Evolutionary conservation across 2,888 invertebrate genomes (phyloP), one percentile per base, ranked within the genome.

Genomic region (Synanthedon vespiformis): DNA sequence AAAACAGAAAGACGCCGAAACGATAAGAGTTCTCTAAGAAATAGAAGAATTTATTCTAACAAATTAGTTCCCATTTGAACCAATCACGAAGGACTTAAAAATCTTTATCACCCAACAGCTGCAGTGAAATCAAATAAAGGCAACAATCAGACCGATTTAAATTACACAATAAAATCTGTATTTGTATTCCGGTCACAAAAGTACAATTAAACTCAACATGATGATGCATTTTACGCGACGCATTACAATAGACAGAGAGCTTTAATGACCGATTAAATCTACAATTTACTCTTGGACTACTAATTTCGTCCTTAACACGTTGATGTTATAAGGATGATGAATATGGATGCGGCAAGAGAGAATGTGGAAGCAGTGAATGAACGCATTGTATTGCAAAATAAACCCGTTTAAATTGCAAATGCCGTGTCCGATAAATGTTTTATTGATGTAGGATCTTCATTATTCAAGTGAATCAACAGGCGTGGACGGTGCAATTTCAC

Each of bases 171-270:
- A 66, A 65, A 60, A 51, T 60, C 56, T 55, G 60, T 64, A 60
- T 78, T 65, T 61, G 62, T 63, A 75, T 70, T 57, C 74, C 52
- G 57, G 62, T 70, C 75, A 72, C 72, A 79, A 69, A 69, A 68
- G 67, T 67, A 61, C 75, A 71, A 76, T 80, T 77, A 77, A 74
- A 75, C 68, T 65, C 60, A 61, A 65, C 72, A 72, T 70, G 69
- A 73, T 72, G 68, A 67, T 67, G 70, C 74, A 70, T 70, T 68
- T 72, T 59, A 72, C 64, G 65, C 62, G 63, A 57, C 59, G 67
- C 68, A 73, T 76, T 69, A 73, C 65, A 70, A 72, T 69, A 57
- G 60, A 64, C 48, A 10, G 16, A 54, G 60, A 60, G 61, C 62
- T 61, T 68, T 58, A 70, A 63, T 58, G 58, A 54, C 53, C 59